phyloP scores from a whole-genome alignment of 2,888 invertebrate genomes.

The Thera britannica region DNA sequence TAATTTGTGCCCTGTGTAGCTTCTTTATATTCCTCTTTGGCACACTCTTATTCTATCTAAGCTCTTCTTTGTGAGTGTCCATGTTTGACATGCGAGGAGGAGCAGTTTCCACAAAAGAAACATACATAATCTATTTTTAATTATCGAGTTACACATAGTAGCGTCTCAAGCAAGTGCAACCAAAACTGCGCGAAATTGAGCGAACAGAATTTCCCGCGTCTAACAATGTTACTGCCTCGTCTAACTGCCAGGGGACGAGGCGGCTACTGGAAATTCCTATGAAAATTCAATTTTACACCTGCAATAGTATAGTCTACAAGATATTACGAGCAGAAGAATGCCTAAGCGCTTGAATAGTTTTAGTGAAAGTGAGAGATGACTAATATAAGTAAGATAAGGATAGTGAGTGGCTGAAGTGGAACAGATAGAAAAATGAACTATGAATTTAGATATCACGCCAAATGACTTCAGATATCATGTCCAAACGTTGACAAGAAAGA shows the following conservation, averaged over 20 bases:
- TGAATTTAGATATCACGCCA: too few species aligned
- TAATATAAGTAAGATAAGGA: too few species aligned
- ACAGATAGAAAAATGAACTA: too few species aligned
- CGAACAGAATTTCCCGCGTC: conserved; percentile 45
- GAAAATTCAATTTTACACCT: conserved; percentile 23
- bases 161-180: conserved; percentile 23
- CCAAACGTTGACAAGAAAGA: too few species aligned
- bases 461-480: too few species aligned
- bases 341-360: not conserved
- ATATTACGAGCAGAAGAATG: not conserved
- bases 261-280: conserved; percentile 16
- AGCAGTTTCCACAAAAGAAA: too few species aligned
- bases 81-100: too few species aligned
- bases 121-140: not conserved
- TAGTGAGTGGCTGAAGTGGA: too few species aligned
- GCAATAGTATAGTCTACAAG: conserved; percentile 10
- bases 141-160: conserved; percentile 10
- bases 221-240: conserved; percentile 52
- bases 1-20: too few species aligned
- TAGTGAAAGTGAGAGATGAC: not conserved
- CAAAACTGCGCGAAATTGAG: conserved; percentile 51
- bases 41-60: too few species aligned
- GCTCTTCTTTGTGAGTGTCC: too few species aligned
- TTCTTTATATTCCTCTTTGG: too few species aligned
- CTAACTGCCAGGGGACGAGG: conserved; percentile 27